phyloP scores from a whole-genome alignment of 2,113 vertebrate genomes.

The Bos indicus region DNA sequence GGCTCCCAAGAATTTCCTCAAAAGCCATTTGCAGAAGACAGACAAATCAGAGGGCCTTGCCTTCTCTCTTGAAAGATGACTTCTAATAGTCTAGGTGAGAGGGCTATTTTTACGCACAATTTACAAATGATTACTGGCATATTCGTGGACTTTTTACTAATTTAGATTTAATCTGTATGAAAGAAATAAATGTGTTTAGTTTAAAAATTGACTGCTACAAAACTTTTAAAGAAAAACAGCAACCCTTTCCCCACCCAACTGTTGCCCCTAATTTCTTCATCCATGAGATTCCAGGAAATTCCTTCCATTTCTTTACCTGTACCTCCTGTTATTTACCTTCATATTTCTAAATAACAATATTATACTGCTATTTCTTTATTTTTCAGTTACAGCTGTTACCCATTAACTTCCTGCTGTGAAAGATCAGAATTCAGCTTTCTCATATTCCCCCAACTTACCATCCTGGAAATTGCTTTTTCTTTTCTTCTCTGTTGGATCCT shows the following conservation, averaged over 20 bases:
- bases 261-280: neutral
- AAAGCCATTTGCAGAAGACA: slow-evolving; percentile 46
- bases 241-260: neutral
- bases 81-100: neutral
- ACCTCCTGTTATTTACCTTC: neutral
- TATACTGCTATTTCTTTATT: neutral
- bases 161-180: slow-evolving; percentile 52
- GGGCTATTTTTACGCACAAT: slow-evolving; percentile 8
- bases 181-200: slow-evolving; percentile 42
- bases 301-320: neutral
- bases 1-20: slow-evolving; percentile 45
- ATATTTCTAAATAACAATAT: neutral
- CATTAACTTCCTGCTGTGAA: neutral
- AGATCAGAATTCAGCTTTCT: neutral
- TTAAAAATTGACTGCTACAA: slow-evolving; percentile 49
- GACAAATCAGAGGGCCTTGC: neutral
- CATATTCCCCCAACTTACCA: neutral
- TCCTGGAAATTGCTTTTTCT: neutral
- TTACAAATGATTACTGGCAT: slow-evolving; percentile 61
- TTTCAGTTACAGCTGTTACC: neutral
- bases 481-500: neutral
- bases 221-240: slow-evolving; percentile 38
- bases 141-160: slow-evolving; percentile 58
- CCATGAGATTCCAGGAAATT: slow-evolving; percentile 9
- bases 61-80: slow-evolving; percentile 16